Evolutionary conservation across 2,113 vertebrate genomes (phyloP).

Genomic region (Gambusia holbrooki): DNA sequence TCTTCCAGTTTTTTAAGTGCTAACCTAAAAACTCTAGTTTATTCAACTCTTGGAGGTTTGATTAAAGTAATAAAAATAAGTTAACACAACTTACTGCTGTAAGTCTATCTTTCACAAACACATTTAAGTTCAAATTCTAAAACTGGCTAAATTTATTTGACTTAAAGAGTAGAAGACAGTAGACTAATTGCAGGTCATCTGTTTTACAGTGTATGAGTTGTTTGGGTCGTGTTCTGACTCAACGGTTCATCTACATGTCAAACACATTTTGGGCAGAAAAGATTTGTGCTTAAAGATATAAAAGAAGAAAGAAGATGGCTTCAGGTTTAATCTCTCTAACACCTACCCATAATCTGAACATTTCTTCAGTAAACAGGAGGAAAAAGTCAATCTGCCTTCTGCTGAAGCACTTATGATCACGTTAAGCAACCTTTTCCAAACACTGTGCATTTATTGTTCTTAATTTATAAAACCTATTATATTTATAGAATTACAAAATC

Average conservation of each 20-base stretch:
- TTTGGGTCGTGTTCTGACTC: neutral
- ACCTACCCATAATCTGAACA: neutral
- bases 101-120: too few species aligned
- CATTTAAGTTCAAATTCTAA: too few species aligned
- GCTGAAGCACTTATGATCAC: neutral
- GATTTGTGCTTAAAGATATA: neutral
- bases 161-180: too few species aligned
- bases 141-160: too few species aligned
- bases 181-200: too few species aligned
- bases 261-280: neutral
- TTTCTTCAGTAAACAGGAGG: neutral
- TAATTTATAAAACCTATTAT: neutral
- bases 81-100: too few species aligned
- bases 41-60: too few species aligned
- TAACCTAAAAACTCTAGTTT: too few species aligned
- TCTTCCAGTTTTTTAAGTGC: too few species aligned
- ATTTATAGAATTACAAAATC: neutral
- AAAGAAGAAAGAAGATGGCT: neutral
- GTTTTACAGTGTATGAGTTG: too few species aligned
- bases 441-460: slow-evolving; percentile 38
- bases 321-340: neutral
- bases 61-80: too few species aligned
- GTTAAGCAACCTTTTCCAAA: slow-evolving; percentile 5
- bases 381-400: neutral
- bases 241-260: neutral